Conservation (phyloP, 2,113 vertebrate genomes). For the Syngnathoides biaculeatus region DNA sequence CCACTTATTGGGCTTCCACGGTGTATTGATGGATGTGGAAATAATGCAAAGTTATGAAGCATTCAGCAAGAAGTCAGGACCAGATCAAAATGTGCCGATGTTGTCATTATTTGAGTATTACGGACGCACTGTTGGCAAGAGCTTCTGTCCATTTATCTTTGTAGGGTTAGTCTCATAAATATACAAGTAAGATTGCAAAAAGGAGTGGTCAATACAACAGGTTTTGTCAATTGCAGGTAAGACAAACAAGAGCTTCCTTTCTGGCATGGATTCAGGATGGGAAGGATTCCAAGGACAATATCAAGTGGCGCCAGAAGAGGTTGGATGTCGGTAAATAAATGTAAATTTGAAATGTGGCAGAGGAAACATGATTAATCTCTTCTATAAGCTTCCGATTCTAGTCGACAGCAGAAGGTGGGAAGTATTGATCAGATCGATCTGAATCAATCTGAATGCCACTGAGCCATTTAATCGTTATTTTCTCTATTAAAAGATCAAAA, state of each 20-base stretch:
- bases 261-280: constrained; percentile 6
- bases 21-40: not conserved
- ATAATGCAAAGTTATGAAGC: not conserved
- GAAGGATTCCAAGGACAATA: constrained; percentile 14
- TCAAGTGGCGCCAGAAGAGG: constrained; percentile 4
- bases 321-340: not conserved
- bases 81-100: constrained; percentile 5
- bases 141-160: constrained; percentile 38
- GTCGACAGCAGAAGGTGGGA: constrained; percentile 24
- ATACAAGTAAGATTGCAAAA: constrained; percentile 49
- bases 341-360: not conserved
- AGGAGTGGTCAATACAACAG: constrained; percentile 38
- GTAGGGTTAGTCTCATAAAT: constrained; percentile 42
- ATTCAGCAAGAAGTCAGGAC: not conserved
- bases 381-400: constrained; percentile 5
- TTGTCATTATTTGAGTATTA: constrained; percentile 30
- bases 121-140: constrained; percentile 33
- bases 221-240: constrained; percentile 33
- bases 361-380: constrained; percentile 36
- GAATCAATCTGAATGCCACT: constrained; percentile 47
- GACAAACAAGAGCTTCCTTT: constrained; percentile 11
- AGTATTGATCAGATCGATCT: constrained; percentile 40
- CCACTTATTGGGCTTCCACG: not conserved
- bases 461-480: constrained; percentile 52
- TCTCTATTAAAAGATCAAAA: constrained; percentile 57